A percentile compares a stretch with the other conserved stretches of the same genome.
phyloP scores from a whole-genome alignment of 1,140 invertebrate genomes.

The Zaprionus africanus region DNA sequence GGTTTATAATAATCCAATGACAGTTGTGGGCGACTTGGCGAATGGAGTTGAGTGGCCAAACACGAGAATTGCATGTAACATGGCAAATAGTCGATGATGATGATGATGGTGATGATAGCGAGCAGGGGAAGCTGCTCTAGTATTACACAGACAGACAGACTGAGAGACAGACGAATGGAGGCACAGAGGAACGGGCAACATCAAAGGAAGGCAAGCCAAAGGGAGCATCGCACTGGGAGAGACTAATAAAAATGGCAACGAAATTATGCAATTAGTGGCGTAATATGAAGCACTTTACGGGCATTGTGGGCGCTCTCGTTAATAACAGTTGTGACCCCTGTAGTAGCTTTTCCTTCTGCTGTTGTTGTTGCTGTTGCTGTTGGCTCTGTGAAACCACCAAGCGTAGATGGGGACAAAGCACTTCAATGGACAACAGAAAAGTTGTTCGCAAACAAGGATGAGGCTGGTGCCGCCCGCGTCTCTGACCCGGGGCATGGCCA shows the following conservation, averaged over 20 bases:
- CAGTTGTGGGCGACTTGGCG: slow-evolving; percentile 54
- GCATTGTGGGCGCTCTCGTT: slow-evolving; percentile 75
- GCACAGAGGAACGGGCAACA: slow-evolving; percentile 40
- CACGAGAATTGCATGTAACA: slow-evolving; percentile 10
- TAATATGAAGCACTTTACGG: slow-evolving; percentile 80
- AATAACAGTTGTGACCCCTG: slow-evolving; percentile 51
- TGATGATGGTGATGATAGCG: slow-evolving; percentile 8
- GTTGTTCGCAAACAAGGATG: slow-evolving; percentile 27
- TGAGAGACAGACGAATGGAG: background rate
- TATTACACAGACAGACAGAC: background rate
- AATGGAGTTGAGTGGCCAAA: background rate
- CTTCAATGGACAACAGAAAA: slow-evolving; percentile 40
- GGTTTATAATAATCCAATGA: slow-evolving; percentile 83
- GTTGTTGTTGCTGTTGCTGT: background rate
- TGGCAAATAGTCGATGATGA: slow-evolving; percentile 27
- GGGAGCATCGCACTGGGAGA: slow-evolving; percentile 48
- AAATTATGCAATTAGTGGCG: slow-evolving; percentile 81
- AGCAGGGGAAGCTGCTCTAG: background rate
- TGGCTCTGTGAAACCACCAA: background rate
- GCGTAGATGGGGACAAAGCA: background rate
- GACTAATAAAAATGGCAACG: slow-evolving; percentile 78
- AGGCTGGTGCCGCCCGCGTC: background rate
- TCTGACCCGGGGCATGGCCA: background rate
- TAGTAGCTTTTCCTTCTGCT: background rate
- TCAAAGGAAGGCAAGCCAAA: slow-evolving; percentile 45